Evolutionary conservation across 2,797 vertebrate species (phyloP).

Genomic region (Vireo griseus): DNA sequence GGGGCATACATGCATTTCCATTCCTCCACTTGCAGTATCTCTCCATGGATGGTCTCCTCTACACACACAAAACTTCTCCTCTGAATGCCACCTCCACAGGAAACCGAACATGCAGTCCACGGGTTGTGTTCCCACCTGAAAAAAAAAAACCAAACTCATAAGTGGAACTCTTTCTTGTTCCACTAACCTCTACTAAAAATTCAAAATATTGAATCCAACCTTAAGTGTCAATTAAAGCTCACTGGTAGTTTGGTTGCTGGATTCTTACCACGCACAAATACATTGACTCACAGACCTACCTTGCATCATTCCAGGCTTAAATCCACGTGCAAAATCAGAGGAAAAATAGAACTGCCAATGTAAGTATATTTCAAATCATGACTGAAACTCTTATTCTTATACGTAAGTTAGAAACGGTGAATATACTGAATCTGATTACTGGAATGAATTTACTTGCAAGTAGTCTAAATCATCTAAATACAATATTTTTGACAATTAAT

Average conservation of each 20-base stretch:
- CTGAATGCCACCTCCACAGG: conserved; percentile 90
- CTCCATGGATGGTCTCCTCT: conserved; percentile 87
- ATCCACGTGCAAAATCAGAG: not conserved
- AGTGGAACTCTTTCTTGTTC: not conserved
- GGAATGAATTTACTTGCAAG: not conserved
- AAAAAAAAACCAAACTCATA: not conserved
- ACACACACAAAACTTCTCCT: conserved; percentile 87
- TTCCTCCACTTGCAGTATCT: conserved; percentile 86
- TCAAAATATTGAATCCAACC: not conserved
- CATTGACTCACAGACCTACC: not conserved
- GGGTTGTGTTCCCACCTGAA: conserved; percentile 92
- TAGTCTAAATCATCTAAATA: not conserved
- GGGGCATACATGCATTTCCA: conserved; percentile 94
- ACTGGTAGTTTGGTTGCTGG: not conserved
- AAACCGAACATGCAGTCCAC: conserved; percentile 89
- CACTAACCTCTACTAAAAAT: not conserved
- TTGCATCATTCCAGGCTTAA: not conserved
- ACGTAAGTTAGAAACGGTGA: not conserved
- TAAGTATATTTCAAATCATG: not conserved
- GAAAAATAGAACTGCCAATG: not conserved
- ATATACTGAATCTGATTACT: not conserved
- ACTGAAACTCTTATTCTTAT: not conserved
- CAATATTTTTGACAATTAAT: not conserved
- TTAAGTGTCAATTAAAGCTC: not conserved
- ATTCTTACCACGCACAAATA: not conserved